Conservation (phyloP, 2,797 vertebrate species). For the Pristis pectinata region DNA sequence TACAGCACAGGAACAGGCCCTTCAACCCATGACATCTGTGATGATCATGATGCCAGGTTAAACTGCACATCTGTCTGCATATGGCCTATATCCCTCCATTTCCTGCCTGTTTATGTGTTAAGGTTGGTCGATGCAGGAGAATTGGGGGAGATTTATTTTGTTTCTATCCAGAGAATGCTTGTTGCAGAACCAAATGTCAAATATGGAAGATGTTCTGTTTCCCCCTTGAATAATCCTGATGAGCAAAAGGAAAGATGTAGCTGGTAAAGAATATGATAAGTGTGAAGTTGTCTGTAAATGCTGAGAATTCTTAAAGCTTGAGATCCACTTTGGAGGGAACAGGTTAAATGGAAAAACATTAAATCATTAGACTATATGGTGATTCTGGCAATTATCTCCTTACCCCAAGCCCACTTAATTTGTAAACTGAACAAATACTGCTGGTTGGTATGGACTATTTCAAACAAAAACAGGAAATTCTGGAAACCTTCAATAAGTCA, state of each 20-base stretch:
- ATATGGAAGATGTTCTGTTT: not conserved
- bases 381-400: not conserved
- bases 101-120: not conserved
- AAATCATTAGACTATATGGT: not conserved
- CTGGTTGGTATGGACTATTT: not conserved
- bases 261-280: not conserved
- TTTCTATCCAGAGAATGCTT: not conserved
- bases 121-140: not conserved
- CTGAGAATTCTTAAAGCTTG: not conserved
- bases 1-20: too few species aligned
- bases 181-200: not conserved
- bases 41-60: too few species aligned
- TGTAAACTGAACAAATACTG: not conserved
- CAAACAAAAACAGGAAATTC: too few species aligned
- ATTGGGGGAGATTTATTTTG: not conserved
- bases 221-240: not conserved
- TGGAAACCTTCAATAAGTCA: too few species aligned
- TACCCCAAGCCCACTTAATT: not conserved
- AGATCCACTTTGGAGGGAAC: not conserved
- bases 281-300: not conserved
- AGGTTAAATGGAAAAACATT: not conserved
- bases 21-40: too few species aligned
- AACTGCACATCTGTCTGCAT: too few species aligned
- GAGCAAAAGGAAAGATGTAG: not conserved
- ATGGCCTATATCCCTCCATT: too few species aligned